Percentiles rank a stretch among this genome's conserved stretches.
These are phyloP conservation scores for Dendrocincla fuliginosa DNA, from an alignment of 2,797 vertebrate genomes.

Conservation along the genomic window DNA sequence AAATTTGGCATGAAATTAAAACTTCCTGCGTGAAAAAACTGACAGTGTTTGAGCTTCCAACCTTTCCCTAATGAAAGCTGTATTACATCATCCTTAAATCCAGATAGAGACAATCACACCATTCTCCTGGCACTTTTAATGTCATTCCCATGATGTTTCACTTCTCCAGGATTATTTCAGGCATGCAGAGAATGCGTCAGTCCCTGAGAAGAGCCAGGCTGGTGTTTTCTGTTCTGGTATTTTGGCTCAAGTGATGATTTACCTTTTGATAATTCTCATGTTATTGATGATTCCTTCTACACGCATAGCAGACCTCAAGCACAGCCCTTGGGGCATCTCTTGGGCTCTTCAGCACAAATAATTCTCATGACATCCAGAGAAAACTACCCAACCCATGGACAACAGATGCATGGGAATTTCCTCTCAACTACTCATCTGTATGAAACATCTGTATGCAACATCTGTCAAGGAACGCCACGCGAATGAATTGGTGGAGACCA, in stretches of 20 bases:
- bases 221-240: neutral
- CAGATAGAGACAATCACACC: neutral
- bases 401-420: neutral
- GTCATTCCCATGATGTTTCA: neutral
- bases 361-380: neutral
- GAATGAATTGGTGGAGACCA: neutral
- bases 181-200: neutral
- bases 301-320: neutral
- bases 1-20: constrained; percentile 4
- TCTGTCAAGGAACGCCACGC: fast-evolving
- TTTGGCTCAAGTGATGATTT: neutral
- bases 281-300: neutral
- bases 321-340: neutral
- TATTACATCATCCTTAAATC: neutral
- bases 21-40: neutral
- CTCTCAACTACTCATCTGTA: neutral
- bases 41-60: neutral
- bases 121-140: neutral
- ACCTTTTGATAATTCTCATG: neutral
- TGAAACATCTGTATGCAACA: neutral
- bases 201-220: neutral
- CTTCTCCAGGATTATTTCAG: neutral
- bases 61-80: neutral
- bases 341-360: neutral
- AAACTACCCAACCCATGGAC: neutral